Base-by-base conservation (phyloP, 2,797 vertebrate species). In the Schizopygopsis malacanthus region DNA sequence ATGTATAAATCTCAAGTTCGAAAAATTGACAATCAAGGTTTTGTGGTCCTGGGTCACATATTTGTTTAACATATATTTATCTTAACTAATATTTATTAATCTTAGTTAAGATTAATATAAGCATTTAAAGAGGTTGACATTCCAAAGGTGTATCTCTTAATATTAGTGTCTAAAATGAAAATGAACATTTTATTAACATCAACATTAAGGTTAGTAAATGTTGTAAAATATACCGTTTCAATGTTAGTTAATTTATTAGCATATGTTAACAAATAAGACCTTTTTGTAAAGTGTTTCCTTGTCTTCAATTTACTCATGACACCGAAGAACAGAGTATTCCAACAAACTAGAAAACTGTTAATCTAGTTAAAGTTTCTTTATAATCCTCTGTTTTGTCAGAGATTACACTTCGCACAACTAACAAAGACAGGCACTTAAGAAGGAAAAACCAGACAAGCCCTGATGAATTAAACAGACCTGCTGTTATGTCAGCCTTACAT, bases 381-480 rank as follows among this genome's bases (percentile, higher is more conserved):
- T 15, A 79, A 79, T 18, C 54, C 39, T 41, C 15, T 18, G 75
- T 56, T 77, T 28, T 43, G 12, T 43, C 4, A 25, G 3, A n/a
- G 3, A 52, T 37, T 52, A 28, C 39, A 33, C 50, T 39, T 59
- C 4, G 20, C 33, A 39, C 13, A 41, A 56, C 81, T 72, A 54
- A 39, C 61, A 33, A 81, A 70, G 0, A 56, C 37, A 20, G 20
- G 1, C 37, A 12, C 3, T 71, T 12, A 25, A 20, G 2, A 45
- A 61, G 59, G 59, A 33, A 82, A 75, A 37, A 22, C 6, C 69
- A 33, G 10, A 25, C 63, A 2, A 0, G 15, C 9, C 4, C 16
- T 61, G 10, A 45, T 82, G 41, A 72, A 72, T 45, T 33, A 59
- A 82, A 82, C 80, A 56, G 39, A 28, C 37, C 25, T 63, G 16